Percentiles rank a stretch among this genome's conserved stretches.
Evolutionary conservation across 2,113 vertebrate genomes (phyloP).

Genomic region (human (Homo sapiens)): GRCh38 chr6:36823501-36824000

Average conservation of each 20-base stretch:
- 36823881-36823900: background rate
- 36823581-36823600: background rate
- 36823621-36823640: background rate
- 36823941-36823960: background rate
- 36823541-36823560: background rate
- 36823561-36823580: background rate
- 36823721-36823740: background rate
- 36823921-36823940: background rate
- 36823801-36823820: background rate
- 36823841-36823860: background rate
- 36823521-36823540: background rate
- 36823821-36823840: background rate
- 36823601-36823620: background rate
- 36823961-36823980: background rate
- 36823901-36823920: background rate
- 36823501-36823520: background rate
- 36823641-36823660: background rate
- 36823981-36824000: background rate
- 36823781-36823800: rapidly evolving
- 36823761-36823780: background rate
- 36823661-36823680: background rate
- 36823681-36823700: background rate
- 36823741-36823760: background rate
- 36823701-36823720: background rate
- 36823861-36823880: background rate